Evolutionary conservation across 2,797 vertebrate genomes (phyloP), one percentile per base, ranked within the genome.

Genomic region (Morus bassanus): DNA sequence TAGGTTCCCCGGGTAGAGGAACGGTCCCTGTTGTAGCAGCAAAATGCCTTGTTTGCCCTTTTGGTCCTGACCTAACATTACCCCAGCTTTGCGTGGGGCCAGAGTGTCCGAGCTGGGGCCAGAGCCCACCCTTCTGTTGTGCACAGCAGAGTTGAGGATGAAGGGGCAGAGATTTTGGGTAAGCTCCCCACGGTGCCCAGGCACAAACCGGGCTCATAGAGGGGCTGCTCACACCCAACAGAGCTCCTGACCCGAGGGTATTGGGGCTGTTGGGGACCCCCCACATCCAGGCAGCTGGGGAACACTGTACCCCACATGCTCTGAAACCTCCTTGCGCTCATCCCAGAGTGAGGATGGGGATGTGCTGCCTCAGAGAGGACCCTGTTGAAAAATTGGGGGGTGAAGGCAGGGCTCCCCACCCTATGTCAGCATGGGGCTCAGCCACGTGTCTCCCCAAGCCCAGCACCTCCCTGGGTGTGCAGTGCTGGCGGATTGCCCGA

Each of bases 311-410:
- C 10, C 50, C 6, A 1, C 22, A 8, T 0, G 0, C 30, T 45
- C 28, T 17, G 37, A 50, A 39, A 19, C 41, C 8, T 72, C 27
- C 43, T 50, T 59, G 45, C 2, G 2, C 28, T 63, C 10, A 6
- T 69, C 30, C 39, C 50, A 24, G 48, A 1, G 0, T 10, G 28
- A 60, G 65, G 18, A 92, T 33, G 37, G 50, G 33, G 50, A 37
- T 68, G 23, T 76, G 51, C 73, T 53, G 50, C 43, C 60, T 59
- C 5, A 1, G 21, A 67, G 59, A 6, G 46, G 27, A 25, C 16
- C 24, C 7, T 0, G 0, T 1, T 41, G 51, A 57, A 43, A 37
- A 89, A 18, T 7, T 0, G 0, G 12, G 18, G 31, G 25, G 28
- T 4, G 4, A 53, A 57, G 46, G 41, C 67, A 85, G 63, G 7